phyloP scores from a whole-genome alignment of 2,797 vertebrate species.

The Acropternis orthonyx region DNA sequence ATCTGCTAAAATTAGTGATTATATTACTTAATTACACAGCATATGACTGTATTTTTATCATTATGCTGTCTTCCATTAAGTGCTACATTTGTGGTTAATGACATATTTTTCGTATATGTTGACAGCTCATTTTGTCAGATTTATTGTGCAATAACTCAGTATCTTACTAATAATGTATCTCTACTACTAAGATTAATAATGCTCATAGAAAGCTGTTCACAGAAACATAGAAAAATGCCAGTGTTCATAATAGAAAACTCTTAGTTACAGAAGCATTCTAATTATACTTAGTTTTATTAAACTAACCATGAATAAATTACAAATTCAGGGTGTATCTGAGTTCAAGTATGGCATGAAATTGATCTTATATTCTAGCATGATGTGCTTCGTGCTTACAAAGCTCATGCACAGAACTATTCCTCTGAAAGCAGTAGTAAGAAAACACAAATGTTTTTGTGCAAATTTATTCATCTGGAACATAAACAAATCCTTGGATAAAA shows the following conservation, averaged over 20 bases:
- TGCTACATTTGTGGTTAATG: constrained; percentile 49
- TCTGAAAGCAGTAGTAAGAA: not conserved
- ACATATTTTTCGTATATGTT: not conserved
- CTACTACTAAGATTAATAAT: constrained; percentile 41
- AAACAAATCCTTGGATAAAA: not conserved
- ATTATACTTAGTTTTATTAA: constrained; percentile 49
- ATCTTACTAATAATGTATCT: constrained; percentile 27
- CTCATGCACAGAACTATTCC: not conserved
- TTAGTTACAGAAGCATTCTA: constrained; percentile 19
- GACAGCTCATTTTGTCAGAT: constrained; percentile 45
- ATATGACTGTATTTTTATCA: constrained; percentile 35
- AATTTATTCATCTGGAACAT: not conserved
- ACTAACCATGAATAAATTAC: constrained; percentile 16
- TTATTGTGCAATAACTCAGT: constrained; percentile 44
- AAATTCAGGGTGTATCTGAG: not conserved
- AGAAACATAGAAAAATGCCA: constrained; percentile 19
- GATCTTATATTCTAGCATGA: not conserved
- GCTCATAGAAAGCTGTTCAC: not conserved
- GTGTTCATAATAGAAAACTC: constrained; percentile 13
- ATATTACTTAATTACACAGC: constrained; percentile 11
- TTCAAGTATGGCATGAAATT: constrained; percentile 13
- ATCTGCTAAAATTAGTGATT: constrained; percentile 36
- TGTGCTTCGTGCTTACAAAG: not conserved
- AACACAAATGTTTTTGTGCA: not conserved
- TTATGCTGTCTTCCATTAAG: constrained; percentile 24